Conservation (phyloP, 1,140 invertebrate genomes). For the Pseudomyrmex flavicornis region DNA sequence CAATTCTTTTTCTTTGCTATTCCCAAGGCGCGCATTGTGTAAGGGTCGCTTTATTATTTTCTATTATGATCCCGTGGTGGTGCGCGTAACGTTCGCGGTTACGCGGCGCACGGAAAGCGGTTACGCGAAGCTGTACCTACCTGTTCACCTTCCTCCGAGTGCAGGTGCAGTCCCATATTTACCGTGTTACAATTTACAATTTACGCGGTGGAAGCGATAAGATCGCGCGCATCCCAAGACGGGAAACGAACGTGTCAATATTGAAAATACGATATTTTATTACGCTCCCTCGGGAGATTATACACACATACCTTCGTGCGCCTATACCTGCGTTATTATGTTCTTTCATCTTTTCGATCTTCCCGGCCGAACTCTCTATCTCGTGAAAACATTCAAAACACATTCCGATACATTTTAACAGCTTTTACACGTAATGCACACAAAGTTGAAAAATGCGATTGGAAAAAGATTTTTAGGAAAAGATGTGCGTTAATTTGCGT, state of each 20-base stretch:
- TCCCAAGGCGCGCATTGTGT: constrained; percentile 18
- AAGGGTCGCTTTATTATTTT: constrained; percentile 44
- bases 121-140: neutral
- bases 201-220: constrained; percentile 44
- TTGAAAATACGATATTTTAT: constrained; percentile 54
- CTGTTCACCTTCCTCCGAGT: constrained; percentile 23
- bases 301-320: neutral
- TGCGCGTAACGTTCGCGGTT: constrained; percentile 41
- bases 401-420: too few species aligned
- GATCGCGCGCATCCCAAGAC: neutral
- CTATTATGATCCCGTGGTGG: constrained; percentile 43
- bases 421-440: neutral
- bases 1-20: constrained; percentile 19
- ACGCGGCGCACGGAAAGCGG: constrained; percentile 19
- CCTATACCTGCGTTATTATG: neutral
- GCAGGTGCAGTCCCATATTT: constrained; percentile 48
- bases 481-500: constrained; percentile 19
- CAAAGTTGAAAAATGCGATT: neutral
- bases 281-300: constrained; percentile 10
- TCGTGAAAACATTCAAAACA: too few species aligned
- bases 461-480: too few species aligned
- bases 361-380: too few species aligned
- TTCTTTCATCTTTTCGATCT: neutral
- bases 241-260: constrained; percentile 38
- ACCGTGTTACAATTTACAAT: constrained; percentile 56